phyloP scores from a whole-genome alignment of 2,797 vertebrate genomes.

The Echeneis naucrates region DNA sequence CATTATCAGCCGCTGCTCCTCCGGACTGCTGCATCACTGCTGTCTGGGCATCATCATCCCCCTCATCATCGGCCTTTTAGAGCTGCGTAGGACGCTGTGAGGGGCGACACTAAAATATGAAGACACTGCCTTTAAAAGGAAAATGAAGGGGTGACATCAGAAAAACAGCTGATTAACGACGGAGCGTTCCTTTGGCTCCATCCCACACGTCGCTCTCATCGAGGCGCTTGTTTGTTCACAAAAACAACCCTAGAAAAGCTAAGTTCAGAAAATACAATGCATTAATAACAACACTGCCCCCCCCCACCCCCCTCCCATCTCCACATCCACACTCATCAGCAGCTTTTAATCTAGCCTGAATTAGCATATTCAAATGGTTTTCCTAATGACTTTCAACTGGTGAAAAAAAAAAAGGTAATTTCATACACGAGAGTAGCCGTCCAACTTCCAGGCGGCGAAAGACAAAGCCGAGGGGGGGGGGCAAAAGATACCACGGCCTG shows the following conservation, averaged over 20 bases:
- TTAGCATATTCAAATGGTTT: conserved; percentile 78
- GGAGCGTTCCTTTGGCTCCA: not conserved
- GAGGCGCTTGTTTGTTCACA: not conserved
- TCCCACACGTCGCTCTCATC: not conserved
- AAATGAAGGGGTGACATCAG: not conserved
- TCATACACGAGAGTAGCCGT: conserved; percentile 63
- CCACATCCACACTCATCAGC: conserved; percentile 66
- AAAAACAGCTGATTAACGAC: not conserved
- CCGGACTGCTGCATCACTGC: conserved; percentile 5
- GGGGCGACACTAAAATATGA: no score
- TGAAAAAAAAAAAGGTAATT: conserved; percentile 78
- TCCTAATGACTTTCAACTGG: conserved; percentile 79
- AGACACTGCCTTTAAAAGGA: no score
- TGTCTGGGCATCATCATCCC: conserved; percentile 12
- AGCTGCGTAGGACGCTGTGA: no score
- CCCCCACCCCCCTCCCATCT: not conserved
- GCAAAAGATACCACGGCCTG: conserved; percentile 34
- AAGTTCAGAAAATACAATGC: conserved; percentile 21
- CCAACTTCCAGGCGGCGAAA: conserved; percentile 61
- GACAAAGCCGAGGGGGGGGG: conserved; percentile 58
- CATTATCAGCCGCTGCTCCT: conserved; percentile 26
- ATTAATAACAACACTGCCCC: conserved; percentile 12
- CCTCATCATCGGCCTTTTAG: not conserved
- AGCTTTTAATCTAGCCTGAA: conserved; percentile 75
- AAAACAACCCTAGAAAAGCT: not conserved